Conservation (phyloP, 2,113 vertebrate genomes). For the Parus major region DNA sequence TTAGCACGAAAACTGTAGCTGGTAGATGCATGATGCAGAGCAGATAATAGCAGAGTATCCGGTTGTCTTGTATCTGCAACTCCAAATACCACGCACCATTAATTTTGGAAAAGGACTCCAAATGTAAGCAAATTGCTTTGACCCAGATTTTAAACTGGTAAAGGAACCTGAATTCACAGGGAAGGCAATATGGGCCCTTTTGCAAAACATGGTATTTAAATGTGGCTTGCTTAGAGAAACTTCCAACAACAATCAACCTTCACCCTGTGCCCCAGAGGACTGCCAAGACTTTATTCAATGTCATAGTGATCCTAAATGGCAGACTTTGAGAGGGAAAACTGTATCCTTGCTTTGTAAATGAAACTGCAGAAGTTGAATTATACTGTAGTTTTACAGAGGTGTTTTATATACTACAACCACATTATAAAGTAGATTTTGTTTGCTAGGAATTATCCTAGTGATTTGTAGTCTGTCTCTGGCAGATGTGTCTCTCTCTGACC, state of each 20-base stretch:
- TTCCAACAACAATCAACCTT: background rate
- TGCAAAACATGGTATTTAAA: conserved; percentile 37
- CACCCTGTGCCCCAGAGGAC: background rate
- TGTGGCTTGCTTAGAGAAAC: background rate
- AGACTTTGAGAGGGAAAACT: conserved; percentile 18
- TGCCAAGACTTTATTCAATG: background rate
- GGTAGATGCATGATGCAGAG: conserved; percentile 7
- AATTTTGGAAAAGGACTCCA: conserved; percentile 43
- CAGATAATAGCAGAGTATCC: conserved; percentile 49
- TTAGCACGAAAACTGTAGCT: conserved; percentile 23
- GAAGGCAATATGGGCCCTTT: conserved; percentile 7
- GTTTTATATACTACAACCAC: conserved; percentile 43
- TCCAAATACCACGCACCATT: conserved; percentile 20
- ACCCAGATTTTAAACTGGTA: conserved; percentile 47
- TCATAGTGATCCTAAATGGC: conserved; percentile 23
- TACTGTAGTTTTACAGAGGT: conserved; percentile 32
- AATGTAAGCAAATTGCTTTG: conserved; percentile 61
- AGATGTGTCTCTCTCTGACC: conserved; percentile 46
- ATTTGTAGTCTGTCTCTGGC: conserved; percentile 46
- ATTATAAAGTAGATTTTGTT: conserved; percentile 44
- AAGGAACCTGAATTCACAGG: conserved; percentile 33
- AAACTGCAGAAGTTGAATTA: conserved; percentile 44
- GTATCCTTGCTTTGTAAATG: conserved; percentile 22
- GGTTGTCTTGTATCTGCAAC: conserved; percentile 31
- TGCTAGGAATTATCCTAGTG: conserved; percentile 22